Percentiles rank a stretch among this genome's conserved stretches.
These are phyloP conservation scores for Ectemnius cavifrons DNA, from an alignment of 2,888 invertebrate species.

Conservation along the genomic window DNA sequence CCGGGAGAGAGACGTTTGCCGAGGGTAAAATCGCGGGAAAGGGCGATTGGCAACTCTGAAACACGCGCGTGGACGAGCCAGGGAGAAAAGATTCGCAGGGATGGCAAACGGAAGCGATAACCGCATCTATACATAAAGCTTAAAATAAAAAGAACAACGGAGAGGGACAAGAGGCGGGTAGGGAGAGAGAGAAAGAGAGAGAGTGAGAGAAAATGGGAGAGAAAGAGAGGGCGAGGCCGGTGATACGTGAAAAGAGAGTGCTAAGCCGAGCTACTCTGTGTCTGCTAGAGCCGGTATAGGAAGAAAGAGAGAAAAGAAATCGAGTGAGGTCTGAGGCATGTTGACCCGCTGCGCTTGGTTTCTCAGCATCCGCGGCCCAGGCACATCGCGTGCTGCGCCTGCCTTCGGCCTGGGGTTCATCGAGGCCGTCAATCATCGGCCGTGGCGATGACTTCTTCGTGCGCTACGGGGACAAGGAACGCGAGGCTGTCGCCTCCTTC, in stretches of 20 bases:
- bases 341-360: slow-evolving; percentile 71
- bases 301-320: slow-evolving; percentile 61
- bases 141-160: slow-evolving; percentile 23
- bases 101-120: slow-evolving; percentile 21
- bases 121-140: slow-evolving; percentile 17
- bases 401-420: slow-evolving; percentile 75
- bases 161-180: slow-evolving; percentile 36
- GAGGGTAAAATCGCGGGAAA: slow-evolving; percentile 23
- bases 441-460: slow-evolving; percentile 88
- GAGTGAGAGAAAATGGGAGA: slow-evolving; percentile 30
- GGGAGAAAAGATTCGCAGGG: slow-evolving; percentile 11
- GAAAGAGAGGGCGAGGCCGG: slow-evolving; percentile 49
- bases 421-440: slow-evolving; percentile 87
- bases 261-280: slow-evolving; percentile 75
- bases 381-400: slow-evolving; percentile 75
- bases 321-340: slow-evolving; percentile 71
- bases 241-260: slow-evolving; percentile 60
- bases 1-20: not conserved
- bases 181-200: slow-evolving; percentile 24
- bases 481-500: slow-evolving; percentile 88
- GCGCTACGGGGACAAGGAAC: slow-evolving; percentile 87
- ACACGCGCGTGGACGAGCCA: not conserved
- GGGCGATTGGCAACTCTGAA: slow-evolving; percentile 31
- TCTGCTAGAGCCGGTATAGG: slow-evolving; percentile 71
- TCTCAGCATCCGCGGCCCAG: slow-evolving; percentile 76